Evolutionary conservation across 2,797 vertebrate genomes (phyloP).

Genomic region (Mus caroli): DNA sequence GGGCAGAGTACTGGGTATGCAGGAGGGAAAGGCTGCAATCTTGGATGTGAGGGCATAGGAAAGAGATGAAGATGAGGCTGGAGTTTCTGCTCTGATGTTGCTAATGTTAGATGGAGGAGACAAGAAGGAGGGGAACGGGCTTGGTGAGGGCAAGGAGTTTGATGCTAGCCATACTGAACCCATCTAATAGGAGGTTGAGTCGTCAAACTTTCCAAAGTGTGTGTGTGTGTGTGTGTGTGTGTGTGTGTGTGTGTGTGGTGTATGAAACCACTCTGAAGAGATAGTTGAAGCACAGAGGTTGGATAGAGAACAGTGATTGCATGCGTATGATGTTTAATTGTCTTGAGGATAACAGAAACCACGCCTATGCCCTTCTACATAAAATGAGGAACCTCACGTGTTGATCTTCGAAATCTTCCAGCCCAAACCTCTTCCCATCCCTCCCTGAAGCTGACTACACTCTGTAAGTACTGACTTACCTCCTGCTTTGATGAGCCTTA

Average conservation of each 20-base stretch:
- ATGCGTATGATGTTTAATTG: not conserved
- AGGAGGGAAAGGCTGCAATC: not conserved
- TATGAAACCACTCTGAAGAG: not conserved
- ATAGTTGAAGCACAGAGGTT: not conserved
- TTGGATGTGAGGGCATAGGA: too few relatives aligned
- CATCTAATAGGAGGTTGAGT: not conserved
- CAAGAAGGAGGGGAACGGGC: not conserved
- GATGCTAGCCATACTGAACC: not conserved
- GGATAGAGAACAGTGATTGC: not conserved
- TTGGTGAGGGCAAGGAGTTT: not conserved
- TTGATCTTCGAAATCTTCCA: not conserved
- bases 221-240: too few relatives aligned
- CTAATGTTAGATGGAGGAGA: not conserved
- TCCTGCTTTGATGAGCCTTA: not conserved
- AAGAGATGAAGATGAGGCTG: not conserved
- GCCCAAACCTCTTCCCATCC: not conserved
- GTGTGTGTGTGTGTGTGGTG: too few relatives aligned
- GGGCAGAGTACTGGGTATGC: rapidly evolving
- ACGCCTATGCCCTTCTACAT: not conserved
- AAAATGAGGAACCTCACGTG: not conserved
- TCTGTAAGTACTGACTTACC: not conserved
- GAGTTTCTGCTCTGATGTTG: not conserved
- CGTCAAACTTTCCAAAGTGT: not conserved
- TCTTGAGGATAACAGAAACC: not conserved
- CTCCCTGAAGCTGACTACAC: not conserved